phyloP scores from a whole-genome alignment of 2,797 vertebrate genomes.

The Enteromius argenteus region DNA sequence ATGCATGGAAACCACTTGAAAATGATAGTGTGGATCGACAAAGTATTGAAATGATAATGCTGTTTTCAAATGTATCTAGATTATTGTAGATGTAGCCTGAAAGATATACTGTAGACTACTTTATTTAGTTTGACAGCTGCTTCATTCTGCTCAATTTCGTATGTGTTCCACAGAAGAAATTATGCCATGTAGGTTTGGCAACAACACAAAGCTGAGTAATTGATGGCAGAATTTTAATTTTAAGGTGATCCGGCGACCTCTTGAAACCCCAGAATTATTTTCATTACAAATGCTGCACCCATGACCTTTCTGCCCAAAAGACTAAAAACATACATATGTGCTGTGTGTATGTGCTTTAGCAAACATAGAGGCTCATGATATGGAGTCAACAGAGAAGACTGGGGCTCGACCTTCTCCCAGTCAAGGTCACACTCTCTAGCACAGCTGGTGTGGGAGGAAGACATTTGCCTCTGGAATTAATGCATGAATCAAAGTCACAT shows the following conservation, averaged over 20 bases:
- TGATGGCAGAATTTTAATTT: neutral
- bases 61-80: neutral
- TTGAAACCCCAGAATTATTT: constrained; percentile 18
- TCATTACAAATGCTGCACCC: neutral
- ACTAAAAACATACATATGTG: neutral
- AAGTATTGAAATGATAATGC: neutral
- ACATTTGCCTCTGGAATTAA: constrained; percentile 77
- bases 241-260: neutral
- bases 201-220: neutral
- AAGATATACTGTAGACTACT: neutral
- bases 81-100: neutral
- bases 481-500: constrained; percentile 78
- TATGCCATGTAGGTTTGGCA: neutral
- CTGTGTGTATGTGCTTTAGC: neutral
- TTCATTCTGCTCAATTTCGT: neutral
- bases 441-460: constrained; percentile 74
- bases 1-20: neutral
- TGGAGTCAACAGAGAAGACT: constrained; percentile 47
- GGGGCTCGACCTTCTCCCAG: constrained; percentile 69
- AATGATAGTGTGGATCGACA: neutral
- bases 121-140: neutral
- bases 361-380: constrained; percentile 41
- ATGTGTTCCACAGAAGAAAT: neutral
- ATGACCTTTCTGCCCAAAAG: neutral
- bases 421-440: constrained; percentile 68